These are phyloP conservation scores for Ptychadena robeensis DNA, from an alignment of 2,797 vertebrate genomes.

Conservation along the genomic window DNA sequence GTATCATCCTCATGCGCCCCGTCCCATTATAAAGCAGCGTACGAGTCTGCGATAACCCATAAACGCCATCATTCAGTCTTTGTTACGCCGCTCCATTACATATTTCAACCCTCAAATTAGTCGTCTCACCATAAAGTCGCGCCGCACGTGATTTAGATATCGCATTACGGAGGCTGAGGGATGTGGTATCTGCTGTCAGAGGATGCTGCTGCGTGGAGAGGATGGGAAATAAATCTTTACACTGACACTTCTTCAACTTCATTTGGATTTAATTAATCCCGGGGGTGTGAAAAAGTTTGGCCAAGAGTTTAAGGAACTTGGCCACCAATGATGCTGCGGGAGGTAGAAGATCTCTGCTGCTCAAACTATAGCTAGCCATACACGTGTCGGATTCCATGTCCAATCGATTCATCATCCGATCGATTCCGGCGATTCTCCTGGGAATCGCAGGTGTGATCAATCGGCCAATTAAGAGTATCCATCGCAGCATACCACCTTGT, in stretches of 20 bases:
- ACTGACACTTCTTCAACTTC: not conserved
- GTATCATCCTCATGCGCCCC: conserved; percentile 15
- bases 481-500: too few species aligned
- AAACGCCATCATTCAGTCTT: conserved; percentile 5
- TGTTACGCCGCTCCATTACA: not conserved
- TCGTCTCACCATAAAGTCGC: not conserved
- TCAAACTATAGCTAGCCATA: too few species aligned
- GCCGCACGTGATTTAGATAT: not conserved
- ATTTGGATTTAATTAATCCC: too few species aligned
- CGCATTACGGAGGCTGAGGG: not conserved
- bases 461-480: too few species aligned
- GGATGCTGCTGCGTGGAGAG: not conserved
- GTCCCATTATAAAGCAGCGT: conserved; percentile 32
- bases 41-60: conserved; percentile 3
- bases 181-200: not conserved
- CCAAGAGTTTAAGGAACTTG: not conserved
- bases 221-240: not conserved
- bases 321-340: not conserved
- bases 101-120: conserved; percentile 13
- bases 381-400: too few species aligned
- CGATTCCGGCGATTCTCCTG: too few species aligned
- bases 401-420: too few species aligned
- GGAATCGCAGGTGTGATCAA: too few species aligned
- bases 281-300: not conserved
- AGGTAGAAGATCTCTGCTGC: too few species aligned